Evolutionary conservation across 1,140 invertebrate genomes (phyloP).

Genomic region (Acyrthosiphon pisum): DNA sequence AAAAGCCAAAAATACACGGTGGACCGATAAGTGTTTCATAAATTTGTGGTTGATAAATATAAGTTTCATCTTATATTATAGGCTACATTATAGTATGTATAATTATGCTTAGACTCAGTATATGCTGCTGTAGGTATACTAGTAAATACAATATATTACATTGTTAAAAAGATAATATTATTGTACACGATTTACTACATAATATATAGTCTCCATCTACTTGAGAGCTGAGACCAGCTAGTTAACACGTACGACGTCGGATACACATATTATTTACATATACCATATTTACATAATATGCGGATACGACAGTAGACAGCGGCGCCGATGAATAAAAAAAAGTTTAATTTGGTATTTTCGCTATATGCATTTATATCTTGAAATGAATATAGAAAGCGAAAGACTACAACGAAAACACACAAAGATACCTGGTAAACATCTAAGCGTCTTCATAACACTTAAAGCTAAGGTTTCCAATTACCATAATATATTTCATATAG

Average conservation of each 20-base stretch:
- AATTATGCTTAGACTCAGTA: neutral
- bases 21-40: neutral
- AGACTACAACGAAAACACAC: neutral
- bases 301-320: neutral
- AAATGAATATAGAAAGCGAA: neutral
- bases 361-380: neutral
- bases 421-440: neutral
- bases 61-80: neutral
- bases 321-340: neutral
- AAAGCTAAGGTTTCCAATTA: neutral
- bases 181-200: neutral
- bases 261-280: neutral
- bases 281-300: neutral
- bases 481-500: neutral
- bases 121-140: neutral
- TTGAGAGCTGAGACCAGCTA: neutral
- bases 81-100: neutral
- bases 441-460: neutral
- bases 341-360: neutral
- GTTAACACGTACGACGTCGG: neutral
- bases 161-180: neutral
- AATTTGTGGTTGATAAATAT: neutral
- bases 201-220: neutral
- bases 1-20: neutral
- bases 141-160: neutral